phyloP scores from a whole-genome alignment of 2,888 invertebrate species.

The Morpho deidamia region DNA sequence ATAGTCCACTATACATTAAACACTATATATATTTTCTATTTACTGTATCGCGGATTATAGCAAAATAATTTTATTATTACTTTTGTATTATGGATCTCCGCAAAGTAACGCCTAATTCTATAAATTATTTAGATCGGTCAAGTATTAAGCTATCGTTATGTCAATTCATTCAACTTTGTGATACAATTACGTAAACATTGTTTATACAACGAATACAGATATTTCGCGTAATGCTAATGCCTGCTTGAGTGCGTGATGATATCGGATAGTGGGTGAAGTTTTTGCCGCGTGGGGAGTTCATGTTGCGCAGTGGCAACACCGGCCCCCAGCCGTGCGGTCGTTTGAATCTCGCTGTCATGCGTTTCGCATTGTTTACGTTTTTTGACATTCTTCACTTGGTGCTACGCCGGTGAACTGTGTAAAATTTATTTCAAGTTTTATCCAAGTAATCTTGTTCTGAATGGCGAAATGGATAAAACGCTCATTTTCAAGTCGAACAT shows the following conservation, averaged over 20 bases:
- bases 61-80: too few species aligned
- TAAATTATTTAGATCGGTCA: background rate
- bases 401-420: conserved; percentile 13
- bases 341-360: conserved; percentile 31
- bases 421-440: conserved; percentile 28
- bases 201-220: conserved; percentile 27
- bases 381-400: conserved; percentile 15
- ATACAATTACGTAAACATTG: conserved; percentile 36
- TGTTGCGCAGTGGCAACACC: conserved; percentile 68
- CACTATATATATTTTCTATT: too few species aligned
- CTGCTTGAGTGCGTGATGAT: conserved; percentile 20
- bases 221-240: conserved; percentile 25
- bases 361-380: conserved; percentile 43
- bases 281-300: conserved; percentile 36
- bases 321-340: conserved; percentile 54
- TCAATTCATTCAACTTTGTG: conserved; percentile 7
- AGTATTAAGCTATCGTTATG: conserved; percentile 4
- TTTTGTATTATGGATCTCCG: too few species aligned
- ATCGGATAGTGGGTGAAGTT: conserved; percentile 24
- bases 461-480: conserved; percentile 74
- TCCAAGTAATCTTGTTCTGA: conserved; percentile 40
- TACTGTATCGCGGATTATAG: too few species aligned
- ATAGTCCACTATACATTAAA: too few species aligned
- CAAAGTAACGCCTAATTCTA: too few species aligned
- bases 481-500: conserved; percentile 68